Evolutionary conservation across 2,888 invertebrate species (phyloP), one percentile per base, ranked within the genome.

Genomic region (Thera obeliscata): DNA sequence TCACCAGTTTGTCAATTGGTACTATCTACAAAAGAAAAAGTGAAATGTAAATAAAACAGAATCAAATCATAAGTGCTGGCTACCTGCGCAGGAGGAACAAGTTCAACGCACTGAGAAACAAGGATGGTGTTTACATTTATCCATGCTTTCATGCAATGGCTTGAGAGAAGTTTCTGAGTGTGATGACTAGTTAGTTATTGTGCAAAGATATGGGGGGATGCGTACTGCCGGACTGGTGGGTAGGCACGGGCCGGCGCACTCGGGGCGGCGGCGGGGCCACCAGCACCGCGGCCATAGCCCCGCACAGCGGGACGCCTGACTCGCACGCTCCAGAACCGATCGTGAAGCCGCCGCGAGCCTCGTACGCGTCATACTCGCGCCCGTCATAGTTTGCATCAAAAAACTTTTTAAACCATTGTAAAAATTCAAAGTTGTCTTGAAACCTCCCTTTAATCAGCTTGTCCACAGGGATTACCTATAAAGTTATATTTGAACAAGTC

Each of bases 351-450:
- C 97, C 97, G 69, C 99, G 96, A 66, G 97, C 97, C 76, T 97
- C 97, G 75, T 97, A 94, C 64, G 98, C 98, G 88, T 99, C 98
- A 93, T 99, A 99, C 79, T 98, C 98, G 83, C 97, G 96, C 77
- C 99, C 99, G 90, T 99, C 98, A 94, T 99, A 99, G 95, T 99
- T 99, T 79, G 99, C 99, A 94, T 99, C 99, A 94, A 99, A 99
- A 95, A 99, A 99, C 93, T 99, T 99, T 96, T 99, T 99, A 95
- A 99, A 99, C 99, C 99, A 99, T 95, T 99, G 99, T 83, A 99
- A 97, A 95, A 99, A 99, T 95, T 99, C 99, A 96, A 99, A 99
- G 95, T 99, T 99, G 95, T 99, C 99, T 96, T 99, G 99, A 94
- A 99, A 99, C 87, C 99, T 96, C 86, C 98, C 99, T 94, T 99